These are phyloP conservation scores for Pangasius krempfi DNA, from an alignment of 2,797 vertebrate genomes.

Conservation along the genomic window DNA sequence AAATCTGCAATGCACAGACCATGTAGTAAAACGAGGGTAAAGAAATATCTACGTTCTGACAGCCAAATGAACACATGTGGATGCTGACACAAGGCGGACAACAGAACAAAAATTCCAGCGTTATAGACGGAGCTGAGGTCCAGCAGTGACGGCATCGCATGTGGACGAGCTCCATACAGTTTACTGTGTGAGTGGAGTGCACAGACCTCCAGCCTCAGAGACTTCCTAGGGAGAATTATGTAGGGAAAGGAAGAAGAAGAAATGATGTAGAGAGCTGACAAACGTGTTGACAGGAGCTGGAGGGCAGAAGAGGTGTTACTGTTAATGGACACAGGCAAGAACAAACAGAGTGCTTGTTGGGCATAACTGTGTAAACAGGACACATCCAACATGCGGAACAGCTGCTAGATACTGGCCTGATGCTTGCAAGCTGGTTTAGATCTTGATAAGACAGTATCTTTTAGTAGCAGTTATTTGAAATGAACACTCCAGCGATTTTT, in stretches of 20 bases:
- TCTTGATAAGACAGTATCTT: not conserved
- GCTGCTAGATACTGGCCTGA: not conserved
- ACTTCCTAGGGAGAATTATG: constrained; percentile 29
- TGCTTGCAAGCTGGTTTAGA: not conserved
- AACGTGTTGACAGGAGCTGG: constrained; percentile 50
- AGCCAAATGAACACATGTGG: constrained; percentile 5
- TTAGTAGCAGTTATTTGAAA: not conserved
- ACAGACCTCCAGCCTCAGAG: constrained; percentile 38
- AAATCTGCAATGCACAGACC: constrained; percentile 77
- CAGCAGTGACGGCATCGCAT: constrained; percentile 16
- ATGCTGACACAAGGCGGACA: not conserved
- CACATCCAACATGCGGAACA: constrained; percentile 49
- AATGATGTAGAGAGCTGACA: constrained; percentile 35
- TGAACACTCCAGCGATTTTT: not conserved
- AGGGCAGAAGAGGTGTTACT: constrained; percentile 58
- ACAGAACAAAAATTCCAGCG: constrained; percentile 20
- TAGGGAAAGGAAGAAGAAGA: not conserved
- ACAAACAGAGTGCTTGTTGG: constrained; percentile 54
- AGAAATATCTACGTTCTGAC: not conserved
- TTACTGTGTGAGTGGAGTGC: constrained; percentile 33
- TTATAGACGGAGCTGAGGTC: constrained; percentile 19
- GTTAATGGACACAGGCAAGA: constrained; percentile 65
- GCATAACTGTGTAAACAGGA: constrained; percentile 35
- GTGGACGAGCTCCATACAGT: constrained; percentile 23
- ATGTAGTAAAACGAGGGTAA: constrained; percentile 1